phyloP scores from a whole-genome alignment of 2,113 vertebrate genomes.

The Gymnorhina tibicen region DNA sequence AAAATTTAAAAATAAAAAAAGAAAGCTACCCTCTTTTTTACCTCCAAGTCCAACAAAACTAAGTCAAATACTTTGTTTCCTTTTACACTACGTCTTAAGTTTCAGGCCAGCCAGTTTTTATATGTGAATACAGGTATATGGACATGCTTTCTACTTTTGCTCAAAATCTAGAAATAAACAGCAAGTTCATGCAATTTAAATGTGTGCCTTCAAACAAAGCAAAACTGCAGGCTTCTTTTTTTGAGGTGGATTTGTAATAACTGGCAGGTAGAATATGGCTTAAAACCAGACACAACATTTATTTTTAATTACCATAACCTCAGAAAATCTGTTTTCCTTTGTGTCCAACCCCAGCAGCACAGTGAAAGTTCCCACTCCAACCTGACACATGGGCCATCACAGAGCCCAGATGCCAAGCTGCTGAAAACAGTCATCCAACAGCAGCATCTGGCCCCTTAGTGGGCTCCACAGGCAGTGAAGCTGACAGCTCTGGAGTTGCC shows the following conservation, averaged over 20 bases:
- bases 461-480: neutral
- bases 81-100: neutral
- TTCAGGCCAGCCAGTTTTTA: neutral
- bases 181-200: neutral
- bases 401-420: neutral
- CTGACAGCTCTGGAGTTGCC: constrained; percentile 48
- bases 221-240: neutral
- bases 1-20: neutral
- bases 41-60: neutral
- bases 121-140: neutral
- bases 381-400: neutral
- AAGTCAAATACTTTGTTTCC: neutral
- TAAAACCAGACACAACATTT: neutral
- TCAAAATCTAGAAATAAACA: neutral
- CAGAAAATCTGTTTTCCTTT: neutral
- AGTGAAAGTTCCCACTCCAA: neutral
- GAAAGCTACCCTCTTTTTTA: neutral
- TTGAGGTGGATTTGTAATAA: neutral
- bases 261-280: neutral
- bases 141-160: neutral
- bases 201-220: neutral
- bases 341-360: neutral
- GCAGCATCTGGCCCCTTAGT: constrained; percentile 12
- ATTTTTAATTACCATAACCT: constrained; percentile 4
- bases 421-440: neutral